Conservation (phyloP, 2,113 vertebrate genomes). For the Aspiorhynchus laticeps region DNA sequence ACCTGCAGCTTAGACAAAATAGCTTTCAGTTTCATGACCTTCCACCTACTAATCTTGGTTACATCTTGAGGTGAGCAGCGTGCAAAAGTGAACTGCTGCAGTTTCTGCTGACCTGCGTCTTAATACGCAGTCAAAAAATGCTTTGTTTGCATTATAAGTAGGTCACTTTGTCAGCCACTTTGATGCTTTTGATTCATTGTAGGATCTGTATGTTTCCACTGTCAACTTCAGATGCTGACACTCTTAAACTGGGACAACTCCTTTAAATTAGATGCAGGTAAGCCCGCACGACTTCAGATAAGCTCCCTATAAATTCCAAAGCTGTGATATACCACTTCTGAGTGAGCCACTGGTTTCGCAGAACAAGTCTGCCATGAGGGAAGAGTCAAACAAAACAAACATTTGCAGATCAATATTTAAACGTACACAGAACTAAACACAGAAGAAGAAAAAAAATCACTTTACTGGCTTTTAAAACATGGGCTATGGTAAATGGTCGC, state of each 20-base stretch:
- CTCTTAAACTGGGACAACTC: not conserved
- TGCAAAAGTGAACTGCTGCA: not conserved
- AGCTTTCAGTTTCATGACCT: not conserved
- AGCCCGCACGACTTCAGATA: not conserved
- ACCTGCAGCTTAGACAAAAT: not conserved
- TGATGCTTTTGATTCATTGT: not conserved
- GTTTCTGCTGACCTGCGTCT: constrained; percentile 5
- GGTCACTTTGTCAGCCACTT: not conserved
- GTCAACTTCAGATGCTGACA: constrained; percentile 18
- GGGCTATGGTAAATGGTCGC: not conserved
- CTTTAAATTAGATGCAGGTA: constrained; percentile 14
- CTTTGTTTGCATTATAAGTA: constrained; percentile 2
- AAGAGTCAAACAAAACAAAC: constrained; percentile 9
- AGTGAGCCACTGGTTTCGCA: not conserved
- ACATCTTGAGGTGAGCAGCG: not conserved
- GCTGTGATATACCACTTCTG: constrained; percentile 21
- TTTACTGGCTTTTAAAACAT: not conserved
- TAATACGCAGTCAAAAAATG: not conserved
- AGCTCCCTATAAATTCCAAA: not conserved
- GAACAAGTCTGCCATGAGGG: not conserved
- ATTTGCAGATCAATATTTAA: constrained; percentile 5
- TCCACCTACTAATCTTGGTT: not conserved
- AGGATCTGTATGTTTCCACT: constrained; percentile 4
- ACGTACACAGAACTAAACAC: not conserved
- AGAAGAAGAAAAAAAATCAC: not conserved